These are phyloP conservation scores for Cyclina sinensis DNA, from an alignment of 1,140 invertebrate genomes.

Conservation along the genomic window DNA sequence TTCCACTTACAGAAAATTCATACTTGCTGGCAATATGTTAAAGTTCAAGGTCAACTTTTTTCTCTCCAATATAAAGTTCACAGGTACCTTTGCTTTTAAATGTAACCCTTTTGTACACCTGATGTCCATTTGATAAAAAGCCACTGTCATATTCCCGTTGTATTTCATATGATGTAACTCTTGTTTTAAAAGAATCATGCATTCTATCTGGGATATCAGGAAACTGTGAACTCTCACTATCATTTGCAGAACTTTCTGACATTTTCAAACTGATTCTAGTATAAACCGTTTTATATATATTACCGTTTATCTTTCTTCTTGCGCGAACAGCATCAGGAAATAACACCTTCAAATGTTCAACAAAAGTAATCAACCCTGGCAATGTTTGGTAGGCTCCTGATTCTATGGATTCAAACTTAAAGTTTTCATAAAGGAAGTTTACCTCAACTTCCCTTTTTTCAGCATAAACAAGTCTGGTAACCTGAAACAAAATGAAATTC, in stretches of 20 bases:
- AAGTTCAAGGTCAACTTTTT: neutral
- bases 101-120: neutral
- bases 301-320: neutral
- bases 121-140: neutral
- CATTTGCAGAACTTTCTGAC: neutral
- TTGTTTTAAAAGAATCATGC: neutral
- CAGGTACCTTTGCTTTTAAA: neutral
- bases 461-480: neutral
- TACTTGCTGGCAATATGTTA: neutral
- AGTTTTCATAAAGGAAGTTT: neutral
- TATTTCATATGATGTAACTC: neutral
- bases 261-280: neutral
- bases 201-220: no score
- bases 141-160: neutral
- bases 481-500: neutral
- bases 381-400: neutral
- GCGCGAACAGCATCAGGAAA: neutral
- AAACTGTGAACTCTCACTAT: no score
- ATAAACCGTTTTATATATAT: neutral
- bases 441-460: neutral
- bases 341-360: neutral
- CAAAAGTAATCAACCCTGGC: neutral
- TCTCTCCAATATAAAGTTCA: neutral
- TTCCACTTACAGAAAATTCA: neutral
- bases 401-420: neutral